Conservation (phyloP, 2,797 vertebrate species). For the Acipenser oxyrinchus region DNA sequence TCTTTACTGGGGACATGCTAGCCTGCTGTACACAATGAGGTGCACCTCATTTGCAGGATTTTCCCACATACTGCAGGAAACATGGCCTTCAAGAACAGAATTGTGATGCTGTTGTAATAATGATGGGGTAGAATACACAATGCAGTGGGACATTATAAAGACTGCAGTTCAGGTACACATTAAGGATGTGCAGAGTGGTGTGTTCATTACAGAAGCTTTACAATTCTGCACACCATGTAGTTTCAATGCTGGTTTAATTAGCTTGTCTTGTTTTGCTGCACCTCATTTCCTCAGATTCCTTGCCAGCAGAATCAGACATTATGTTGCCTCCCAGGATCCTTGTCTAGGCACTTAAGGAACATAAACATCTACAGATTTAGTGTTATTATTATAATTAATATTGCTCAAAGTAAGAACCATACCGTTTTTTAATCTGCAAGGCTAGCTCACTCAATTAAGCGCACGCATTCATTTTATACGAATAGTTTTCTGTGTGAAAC, state of each 20-base stretch:
- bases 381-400: not conserved
- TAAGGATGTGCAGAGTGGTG: no score
- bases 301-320: slow-evolving; percentile 5
- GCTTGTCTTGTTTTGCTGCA: slow-evolving; percentile 24
- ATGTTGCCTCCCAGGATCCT: not conserved
- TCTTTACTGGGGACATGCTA: no score
- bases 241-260: slow-evolving; percentile 29
- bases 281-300: slow-evolving; percentile 24
- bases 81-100: no score
- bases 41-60: no score
- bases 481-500: no score
- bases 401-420: not conserved
- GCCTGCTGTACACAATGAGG: no score
- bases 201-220: no score
- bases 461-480: not conserved
- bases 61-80: no score
- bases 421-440: slow-evolving; percentile 2
- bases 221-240: slow-evolving; percentile 37
- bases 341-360: not conserved
- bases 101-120: no score
- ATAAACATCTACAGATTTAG: not conserved
- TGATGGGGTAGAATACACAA: no score
- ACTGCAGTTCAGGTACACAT: no score
- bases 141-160: no score
- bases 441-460: slow-evolving; percentile 2